Base-by-base conservation (phyloP, 2,888 invertebrate species). In the Nycteola revayana region DNA sequence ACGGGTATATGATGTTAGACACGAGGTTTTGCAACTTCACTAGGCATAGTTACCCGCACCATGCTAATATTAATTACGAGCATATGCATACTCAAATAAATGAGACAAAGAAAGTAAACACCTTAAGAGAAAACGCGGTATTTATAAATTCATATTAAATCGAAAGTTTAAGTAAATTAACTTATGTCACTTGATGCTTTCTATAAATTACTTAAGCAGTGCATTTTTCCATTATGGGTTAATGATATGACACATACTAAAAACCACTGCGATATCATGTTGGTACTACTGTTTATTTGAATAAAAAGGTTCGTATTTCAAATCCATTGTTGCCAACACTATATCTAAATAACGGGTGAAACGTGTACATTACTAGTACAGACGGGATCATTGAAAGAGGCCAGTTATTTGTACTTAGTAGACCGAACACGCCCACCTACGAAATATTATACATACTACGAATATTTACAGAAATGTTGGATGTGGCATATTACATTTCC, bases 141-240 rank as follows among this genome's bases (percentile, higher is more conserved):
- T 67, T 60, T 67, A 75, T 77, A 75, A 76, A 77, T 76, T 78
- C 72, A 73, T 78, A 80, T 72, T 75, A 77, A 78, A 75, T 81
- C 78, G 82, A 84, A 84, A 82, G 82, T 83, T 80, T 76, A 79
- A 75, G 71, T 73, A 82, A 81, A 81, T 78, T 72, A 74, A 75
- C 66, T 61, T 72, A 57, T 73, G 66, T 53, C 72, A 63, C 67
- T 67, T 57, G 68, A 61, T 77, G 74, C 84, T 85, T 84, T 83
- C 84, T 84, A 82, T 69, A 81, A 78, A 80, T 78, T 69, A 72
- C 75, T 75, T 66, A 67, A 63, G 60, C 60, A 59, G 58, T 66
- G 51, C 66, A 59, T 64, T 61, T 49, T n/a, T n/a, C n/a, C n/a
- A n/a, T n/a, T n/a, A n/a, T n/a, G n/a, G n/a, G n/a, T n/a, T n/a